Conservation (phyloP, 64 coral and sea anemone genomes). For the Anthopleura sola region DNA sequence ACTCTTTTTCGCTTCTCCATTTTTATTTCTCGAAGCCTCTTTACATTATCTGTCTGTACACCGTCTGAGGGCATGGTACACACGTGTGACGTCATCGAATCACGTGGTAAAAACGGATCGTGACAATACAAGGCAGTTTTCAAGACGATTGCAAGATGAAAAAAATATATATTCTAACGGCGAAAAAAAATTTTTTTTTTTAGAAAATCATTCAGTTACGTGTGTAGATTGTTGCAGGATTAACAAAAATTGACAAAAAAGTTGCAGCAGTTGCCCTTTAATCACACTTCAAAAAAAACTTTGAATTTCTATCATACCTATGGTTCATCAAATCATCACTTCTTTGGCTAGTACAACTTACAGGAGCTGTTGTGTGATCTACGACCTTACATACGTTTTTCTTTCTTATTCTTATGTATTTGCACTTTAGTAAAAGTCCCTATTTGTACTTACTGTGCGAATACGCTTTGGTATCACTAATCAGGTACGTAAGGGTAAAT, state of each 20-base stretch:
- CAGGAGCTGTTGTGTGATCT: too few species aligned
- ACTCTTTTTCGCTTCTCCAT: neutral
- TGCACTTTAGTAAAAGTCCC: too few species aligned
- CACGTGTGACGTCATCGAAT: conserved; percentile 8
- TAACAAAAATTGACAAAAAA: neutral
- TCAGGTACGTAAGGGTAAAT: too few species aligned
- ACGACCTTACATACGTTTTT: too few species aligned
- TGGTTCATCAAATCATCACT: too few species aligned
- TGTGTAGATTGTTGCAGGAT: neutral
- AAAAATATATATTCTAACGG: neutral
- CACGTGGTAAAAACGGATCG: conserved; percentile 1
- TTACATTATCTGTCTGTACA: neutral
- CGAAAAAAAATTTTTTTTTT: neutral
- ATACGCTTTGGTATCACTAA: too few species aligned
- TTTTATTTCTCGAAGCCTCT: neutral
- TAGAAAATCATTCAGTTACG: neutral
- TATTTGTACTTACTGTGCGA: too few species aligned
- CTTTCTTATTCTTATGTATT: too few species aligned
- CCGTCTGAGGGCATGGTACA: too few species aligned
- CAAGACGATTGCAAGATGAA: neutral
- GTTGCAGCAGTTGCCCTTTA: conserved; percentile 1
- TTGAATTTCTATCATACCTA: too few species aligned
- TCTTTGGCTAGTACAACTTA: too few species aligned
- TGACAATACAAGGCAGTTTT: neutral
- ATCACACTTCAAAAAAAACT: too few species aligned